phyloP scores from a whole-genome alignment of 2,797 vertebrate species.

The Rhyacichthys aspro region DNA sequence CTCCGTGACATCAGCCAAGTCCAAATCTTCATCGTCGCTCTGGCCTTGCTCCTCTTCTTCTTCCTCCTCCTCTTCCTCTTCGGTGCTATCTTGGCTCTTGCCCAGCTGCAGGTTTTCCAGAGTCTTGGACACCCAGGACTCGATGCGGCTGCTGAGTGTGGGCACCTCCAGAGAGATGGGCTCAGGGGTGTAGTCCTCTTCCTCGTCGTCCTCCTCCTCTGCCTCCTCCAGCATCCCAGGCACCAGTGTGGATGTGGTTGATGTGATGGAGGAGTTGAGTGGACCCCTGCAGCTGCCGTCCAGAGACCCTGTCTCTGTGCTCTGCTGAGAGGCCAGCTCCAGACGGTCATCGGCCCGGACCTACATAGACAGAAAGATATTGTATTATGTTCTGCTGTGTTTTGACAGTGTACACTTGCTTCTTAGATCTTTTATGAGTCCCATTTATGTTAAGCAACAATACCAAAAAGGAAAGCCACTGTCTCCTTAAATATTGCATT shows the following conservation, averaged over 20 bases:
- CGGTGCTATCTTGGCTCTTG: conserved; percentile 88
- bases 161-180: conserved; percentile 94
- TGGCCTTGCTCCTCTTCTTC: conserved; percentile 79
- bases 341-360: conserved; percentile 88
- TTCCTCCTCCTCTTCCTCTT: conserved; percentile 88
- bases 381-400: no score
- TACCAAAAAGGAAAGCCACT: no score
- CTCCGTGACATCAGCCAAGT: conserved; percentile 81
- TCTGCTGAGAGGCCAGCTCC: conserved; percentile 97
- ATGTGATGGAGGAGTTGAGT: conserved; percentile 96
- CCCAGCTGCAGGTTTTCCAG: conserved; percentile 96
- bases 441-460: no score
- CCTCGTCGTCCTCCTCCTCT: conserved; percentile 93
- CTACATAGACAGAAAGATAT: not conserved
- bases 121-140: conserved; percentile 97
- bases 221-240: conserved; percentile 97
- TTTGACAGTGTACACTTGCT: no score
- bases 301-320: conserved; percentile 94
- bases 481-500: no score
- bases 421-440: no score
- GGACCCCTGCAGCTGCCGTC: conserved; percentile 96
- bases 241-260: conserved; percentile 96
- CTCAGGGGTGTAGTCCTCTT: conserved; percentile 92
- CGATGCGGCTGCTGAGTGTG: conserved; percentile 92
- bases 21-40: conserved; percentile 88